phyloP scores from a whole-genome alignment of 2,888 invertebrate species.

The Prenolepis imparis region DNA sequence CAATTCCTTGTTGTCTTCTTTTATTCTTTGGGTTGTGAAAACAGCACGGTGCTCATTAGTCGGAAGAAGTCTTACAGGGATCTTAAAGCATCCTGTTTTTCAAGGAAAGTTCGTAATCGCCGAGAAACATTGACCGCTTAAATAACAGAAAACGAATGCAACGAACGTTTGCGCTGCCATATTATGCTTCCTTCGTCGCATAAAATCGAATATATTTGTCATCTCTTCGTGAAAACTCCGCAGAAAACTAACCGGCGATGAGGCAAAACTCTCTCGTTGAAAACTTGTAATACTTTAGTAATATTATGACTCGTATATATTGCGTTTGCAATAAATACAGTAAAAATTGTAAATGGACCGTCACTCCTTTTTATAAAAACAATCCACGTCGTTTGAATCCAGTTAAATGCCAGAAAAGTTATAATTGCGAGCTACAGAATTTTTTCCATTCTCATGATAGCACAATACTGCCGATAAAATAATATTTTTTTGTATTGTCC shows the following conservation, averaged over 20 bases:
- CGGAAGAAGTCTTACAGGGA: constrained; percentile 59
- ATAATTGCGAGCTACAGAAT: constrained; percentile 35
- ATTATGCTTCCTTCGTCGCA: constrained; percentile 26
- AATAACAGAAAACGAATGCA: constrained; percentile 48
- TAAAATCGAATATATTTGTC: constrained; percentile 43
- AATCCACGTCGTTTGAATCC: constrained; percentile 17
- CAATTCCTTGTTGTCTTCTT: constrained; percentile 1
- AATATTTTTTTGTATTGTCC: background rate
- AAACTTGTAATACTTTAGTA: constrained; percentile 16
- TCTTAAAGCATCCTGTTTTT: constrained; percentile 71
- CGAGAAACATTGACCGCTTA: constrained; percentile 40
- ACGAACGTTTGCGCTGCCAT: constrained; percentile 21
- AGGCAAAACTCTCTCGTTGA: constrained; percentile 32
- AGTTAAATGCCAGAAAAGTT: constrained; percentile 35
- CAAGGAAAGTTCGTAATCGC: constrained; percentile 54
- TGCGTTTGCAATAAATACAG: constrained; percentile 26
- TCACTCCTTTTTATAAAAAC: constrained; percentile 16
- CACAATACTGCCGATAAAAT: background rate
- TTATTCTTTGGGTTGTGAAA: constrained; percentile 49
- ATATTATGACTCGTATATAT: constrained; percentile 12
- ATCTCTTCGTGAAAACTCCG: constrained; percentile 38
- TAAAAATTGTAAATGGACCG: constrained; percentile 27
- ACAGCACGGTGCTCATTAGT: constrained; percentile 70
- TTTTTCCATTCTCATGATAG: constrained; percentile 16
- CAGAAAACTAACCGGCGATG: constrained; percentile 32